Evolutionary conservation across 2,113 vertebrate species (phyloP), one percentile per base, ranked within the genome.

Genomic region (Elephantulus edwardii): DNA sequence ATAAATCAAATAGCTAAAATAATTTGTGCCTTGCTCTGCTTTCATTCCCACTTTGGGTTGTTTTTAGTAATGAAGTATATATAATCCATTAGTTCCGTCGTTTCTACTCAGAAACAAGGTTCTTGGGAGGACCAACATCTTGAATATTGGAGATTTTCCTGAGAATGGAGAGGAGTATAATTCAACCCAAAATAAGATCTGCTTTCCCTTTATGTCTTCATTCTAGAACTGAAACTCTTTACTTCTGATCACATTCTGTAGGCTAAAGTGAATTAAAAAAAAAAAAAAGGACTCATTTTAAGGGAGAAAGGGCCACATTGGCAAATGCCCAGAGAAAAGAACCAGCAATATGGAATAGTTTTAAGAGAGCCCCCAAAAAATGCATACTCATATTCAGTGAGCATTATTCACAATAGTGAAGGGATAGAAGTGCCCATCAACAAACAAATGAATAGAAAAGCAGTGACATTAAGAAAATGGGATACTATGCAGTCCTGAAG

Each of bases 51-150:
- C 38, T n/a, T 24, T 10, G 2, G 52, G 22, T 38, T 48, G 8
- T 0, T 30, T 7, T 1, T 54, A 16, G 26, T 2, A 17, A 30
- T 5, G 6, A 9, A 3, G 9, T 28, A 20, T 4, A 40, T 1
- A 0, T 33, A n/a, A n/a, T 1, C 7, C 6, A 13, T 8, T 30
- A 0, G 6, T n/a, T 10, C 6, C 17, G 5, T 7, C 28, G 3
- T 20, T 3, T 0, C 56, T 35, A 11, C 13, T 44, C 26, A 1
- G 33, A 38, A 8, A 12, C 0, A 30, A 50, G 16, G 28, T 11
- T 22, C 9, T 4, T 33, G 35, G 74, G 33, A 1, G 4, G 1
- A 0, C 33, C 5, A 13, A 46, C 20, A 3, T 22, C 19, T 54
- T 5, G n/a, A 40, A 42, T 13, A 22, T 5, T 20, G 12, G 44